Conservation (phyloP, 1,140 invertebrate genomes). For the Sycophila sp. region DNA sequence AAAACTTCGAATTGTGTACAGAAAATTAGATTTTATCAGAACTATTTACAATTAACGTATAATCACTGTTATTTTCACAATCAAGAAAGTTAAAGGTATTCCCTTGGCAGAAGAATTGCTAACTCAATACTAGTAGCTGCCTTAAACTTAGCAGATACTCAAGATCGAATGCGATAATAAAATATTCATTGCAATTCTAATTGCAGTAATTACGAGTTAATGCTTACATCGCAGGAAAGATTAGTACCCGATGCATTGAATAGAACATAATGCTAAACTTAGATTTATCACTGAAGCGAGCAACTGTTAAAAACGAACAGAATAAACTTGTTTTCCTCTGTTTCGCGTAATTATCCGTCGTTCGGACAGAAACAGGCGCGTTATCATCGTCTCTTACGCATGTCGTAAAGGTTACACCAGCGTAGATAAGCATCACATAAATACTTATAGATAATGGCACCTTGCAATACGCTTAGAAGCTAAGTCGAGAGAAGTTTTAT, state of each 20-base stretch:
- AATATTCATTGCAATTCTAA: too few species aligned
- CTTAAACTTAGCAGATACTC: too few species aligned
- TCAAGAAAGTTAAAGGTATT: too few species aligned
- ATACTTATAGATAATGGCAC: constrained; percentile 1
- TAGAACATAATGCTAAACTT: neutral
- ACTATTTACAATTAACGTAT: neutral
- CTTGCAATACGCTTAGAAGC: neutral
- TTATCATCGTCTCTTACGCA: neutral
- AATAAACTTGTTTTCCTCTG: neutral
- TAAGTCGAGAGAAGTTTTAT: neutral
- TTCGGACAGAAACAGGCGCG: neutral
- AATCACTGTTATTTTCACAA: neutral
- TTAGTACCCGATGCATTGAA: neutral
- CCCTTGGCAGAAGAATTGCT: too few species aligned
- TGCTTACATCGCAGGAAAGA: neutral
- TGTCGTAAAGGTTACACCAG: constrained; percentile 3
- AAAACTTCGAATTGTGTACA: too few species aligned
- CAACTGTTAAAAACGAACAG: neutral
- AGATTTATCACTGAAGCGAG: neutral
- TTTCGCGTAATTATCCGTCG: neutral
- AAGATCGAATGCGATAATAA: too few species aligned
- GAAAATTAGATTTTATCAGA: neutral
- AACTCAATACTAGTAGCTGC: too few species aligned
- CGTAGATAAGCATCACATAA: constrained; percentile 6
- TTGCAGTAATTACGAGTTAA: too few species aligned